A percentile compares a stretch with the other conserved stretches of the same genome.
phyloP scores from a whole-genome alignment of 2,113 vertebrate species.

The Vidua chalybeata region DNA sequence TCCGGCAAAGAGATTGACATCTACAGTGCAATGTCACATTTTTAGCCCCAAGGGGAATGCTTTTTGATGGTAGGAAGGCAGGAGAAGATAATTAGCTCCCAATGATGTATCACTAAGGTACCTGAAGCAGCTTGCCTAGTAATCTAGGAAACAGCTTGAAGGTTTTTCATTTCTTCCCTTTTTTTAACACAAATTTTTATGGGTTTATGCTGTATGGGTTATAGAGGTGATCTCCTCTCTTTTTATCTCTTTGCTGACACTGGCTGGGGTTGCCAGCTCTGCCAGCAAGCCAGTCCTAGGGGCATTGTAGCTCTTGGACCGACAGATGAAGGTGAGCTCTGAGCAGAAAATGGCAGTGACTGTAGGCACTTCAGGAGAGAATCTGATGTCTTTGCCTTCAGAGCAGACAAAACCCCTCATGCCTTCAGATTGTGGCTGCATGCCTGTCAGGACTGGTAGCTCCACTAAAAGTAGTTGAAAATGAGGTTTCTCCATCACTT shows the following conservation, averaged over 20 bases:
- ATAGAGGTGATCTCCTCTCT: neutral
- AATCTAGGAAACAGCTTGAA: neutral
- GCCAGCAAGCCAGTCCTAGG: neutral
- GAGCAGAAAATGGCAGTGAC: neutral
- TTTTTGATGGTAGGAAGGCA: neutral
- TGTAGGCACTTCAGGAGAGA: neutral
- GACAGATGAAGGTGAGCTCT: neutral
- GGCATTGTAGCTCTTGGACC: neutral
- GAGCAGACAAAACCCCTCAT: neutral
- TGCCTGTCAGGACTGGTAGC: neutral
- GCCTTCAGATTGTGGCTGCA: neutral
- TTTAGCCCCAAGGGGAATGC: neutral
- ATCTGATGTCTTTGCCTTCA: neutral
- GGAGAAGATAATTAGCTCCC: neutral
- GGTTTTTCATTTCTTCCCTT: neutral
- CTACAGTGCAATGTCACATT: neutral
- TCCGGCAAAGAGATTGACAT: neutral
- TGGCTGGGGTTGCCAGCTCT: neutral
- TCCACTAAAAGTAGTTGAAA: neutral
- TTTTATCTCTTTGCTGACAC: neutral
- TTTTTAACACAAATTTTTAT: neutral
- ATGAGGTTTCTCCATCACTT: neutral
- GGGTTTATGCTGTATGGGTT: neutral
- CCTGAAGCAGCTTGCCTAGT: neutral
- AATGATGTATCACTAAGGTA: neutral